Conservation (phyloP, 2,888 invertebrate genomes). For the Oscheius sp. region DNA sequence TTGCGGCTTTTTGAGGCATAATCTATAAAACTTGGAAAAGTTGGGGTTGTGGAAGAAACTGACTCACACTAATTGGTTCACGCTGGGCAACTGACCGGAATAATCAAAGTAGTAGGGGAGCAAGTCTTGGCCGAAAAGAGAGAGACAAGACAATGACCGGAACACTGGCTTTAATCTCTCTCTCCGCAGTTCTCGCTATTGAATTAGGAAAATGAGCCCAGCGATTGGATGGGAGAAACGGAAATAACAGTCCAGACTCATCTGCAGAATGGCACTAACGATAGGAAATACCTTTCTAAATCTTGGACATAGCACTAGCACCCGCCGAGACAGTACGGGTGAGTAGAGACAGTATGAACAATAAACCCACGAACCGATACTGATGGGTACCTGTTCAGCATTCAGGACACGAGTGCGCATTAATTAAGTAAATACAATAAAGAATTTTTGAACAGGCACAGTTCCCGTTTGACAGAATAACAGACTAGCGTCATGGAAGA, state of each 20-base stretch:
- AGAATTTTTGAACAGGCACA: too few species aligned
- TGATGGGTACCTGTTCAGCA: background rate
- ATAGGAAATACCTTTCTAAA: background rate
- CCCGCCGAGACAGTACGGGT: too few species aligned
- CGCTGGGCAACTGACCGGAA: background rate
- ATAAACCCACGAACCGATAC: background rate
- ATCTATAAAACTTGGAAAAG: too few species aligned
- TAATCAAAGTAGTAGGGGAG: background rate
- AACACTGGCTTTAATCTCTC: slow-evolving; percentile 15
- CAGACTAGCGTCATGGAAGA: too few species aligned
- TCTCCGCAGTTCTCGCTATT: background rate
- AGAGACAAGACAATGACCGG: slow-evolving; percentile 23
- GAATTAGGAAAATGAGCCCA: slow-evolving; percentile 15
- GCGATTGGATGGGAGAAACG: background rate
- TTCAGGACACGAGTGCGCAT: too few species aligned
- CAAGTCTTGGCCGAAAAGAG: slow-evolving; percentile 1
- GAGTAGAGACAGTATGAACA: background rate
- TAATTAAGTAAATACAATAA: too few species aligned
- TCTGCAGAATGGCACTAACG: background rate
- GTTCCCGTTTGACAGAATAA: too few species aligned
- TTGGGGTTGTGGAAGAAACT: too few species aligned
- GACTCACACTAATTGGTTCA: too few species aligned
- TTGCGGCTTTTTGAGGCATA: too few species aligned
- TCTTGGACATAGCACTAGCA: too few species aligned
- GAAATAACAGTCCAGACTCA: background rate